Base-by-base conservation (phyloP, 2,113 vertebrate genomes). In the Dicaeum eximium region DNA sequence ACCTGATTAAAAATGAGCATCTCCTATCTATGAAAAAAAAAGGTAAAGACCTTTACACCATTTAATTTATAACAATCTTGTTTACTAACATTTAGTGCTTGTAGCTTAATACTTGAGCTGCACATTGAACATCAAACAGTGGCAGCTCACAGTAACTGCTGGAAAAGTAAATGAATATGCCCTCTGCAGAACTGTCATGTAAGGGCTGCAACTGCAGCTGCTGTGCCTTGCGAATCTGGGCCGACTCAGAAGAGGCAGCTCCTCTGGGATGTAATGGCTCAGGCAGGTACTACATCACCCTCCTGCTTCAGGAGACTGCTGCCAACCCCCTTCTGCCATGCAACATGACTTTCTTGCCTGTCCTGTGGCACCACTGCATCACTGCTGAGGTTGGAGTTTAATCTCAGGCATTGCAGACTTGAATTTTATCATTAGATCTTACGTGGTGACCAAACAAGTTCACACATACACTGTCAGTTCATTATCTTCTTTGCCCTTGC, bases 361-460 rank as follows among this genome's bases (percentile, higher is more conserved):
- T 35, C 9, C 37, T 56, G n/a, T 23, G 50, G 70, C 61, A 71
- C 12, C 40, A 47, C 23, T 33, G 60, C 0, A 0, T 20, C 28
- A 58, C 17, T 89, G 38, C 37, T 86, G 21, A 79, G 23, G 53
- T 20, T 79, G 15, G 3, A 71, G 23, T 35, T 79, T 37, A 11
- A 72, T 30, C 33, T 86, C 69, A 22, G 31, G n/a, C 33, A 86
- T 13, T 6, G 4, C 0, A 48, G 31, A 33, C 51, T 80, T 45
- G 42, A 22, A 57, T 80, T 71, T 84, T 66, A 60, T 31, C 50
- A 15, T 79, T 11, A 80, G 47, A 35, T 42, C 5, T 13, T 17
- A 54, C 0, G 0, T 7, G n/a, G 42, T 65, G 15, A 61, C 12
- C 0, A 0, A 71, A 72, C 19, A 88, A 80, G 31, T 54, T 17